Percentiles rank a stretch among this genome's conserved stretches.
These are phyloP conservation scores for Callipepla californica DNA, from an alignment of 2,113 vertebrate species.

Conservation along the genomic window DNA sequence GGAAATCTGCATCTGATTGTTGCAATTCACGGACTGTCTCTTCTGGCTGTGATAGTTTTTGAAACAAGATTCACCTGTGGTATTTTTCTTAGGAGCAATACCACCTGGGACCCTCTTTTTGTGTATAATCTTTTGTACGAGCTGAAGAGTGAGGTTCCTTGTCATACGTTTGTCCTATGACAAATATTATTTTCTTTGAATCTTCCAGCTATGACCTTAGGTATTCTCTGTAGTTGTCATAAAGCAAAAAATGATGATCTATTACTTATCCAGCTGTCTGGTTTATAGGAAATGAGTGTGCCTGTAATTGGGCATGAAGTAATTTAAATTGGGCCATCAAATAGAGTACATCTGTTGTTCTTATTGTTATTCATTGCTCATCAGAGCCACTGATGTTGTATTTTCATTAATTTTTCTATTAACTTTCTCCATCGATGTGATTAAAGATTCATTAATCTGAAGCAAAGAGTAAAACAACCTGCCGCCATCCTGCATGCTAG, in stretches of 20 bases:
- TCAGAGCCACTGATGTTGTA: conserved; percentile 1
- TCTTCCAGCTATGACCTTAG: neutral
- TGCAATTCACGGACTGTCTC: neutral
- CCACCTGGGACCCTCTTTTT: neutral
- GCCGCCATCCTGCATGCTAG: neutral
- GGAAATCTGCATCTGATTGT: neutral
- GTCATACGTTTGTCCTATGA: neutral
- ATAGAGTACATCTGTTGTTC: conserved; percentile 46
- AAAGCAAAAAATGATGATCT: conserved; percentile 35
- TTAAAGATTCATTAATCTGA: conserved; percentile 71
- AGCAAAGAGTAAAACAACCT: conserved; percentile 33
- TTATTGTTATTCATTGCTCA: conserved; percentile 44
- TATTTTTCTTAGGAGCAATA: neutral
- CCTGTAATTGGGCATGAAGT: conserved; percentile 65
- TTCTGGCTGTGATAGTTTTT: neutral
- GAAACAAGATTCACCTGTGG: neutral
- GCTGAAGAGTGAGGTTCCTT: neutral
- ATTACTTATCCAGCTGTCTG: conserved; percentile 21
- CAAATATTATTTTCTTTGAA: neutral
- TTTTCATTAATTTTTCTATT: conserved; percentile 76
- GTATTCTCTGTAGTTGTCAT: neutral
- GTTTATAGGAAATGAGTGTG: conserved; percentile 39
- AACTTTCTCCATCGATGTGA: conserved; percentile 59
- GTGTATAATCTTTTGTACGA: neutral
- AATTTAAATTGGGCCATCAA: conserved; percentile 60